Evolutionary conservation across 2,888 invertebrate species (phyloP), one percentile per base, ranked within the genome.

Genomic region (Lasioglossum marginatum): DNA sequence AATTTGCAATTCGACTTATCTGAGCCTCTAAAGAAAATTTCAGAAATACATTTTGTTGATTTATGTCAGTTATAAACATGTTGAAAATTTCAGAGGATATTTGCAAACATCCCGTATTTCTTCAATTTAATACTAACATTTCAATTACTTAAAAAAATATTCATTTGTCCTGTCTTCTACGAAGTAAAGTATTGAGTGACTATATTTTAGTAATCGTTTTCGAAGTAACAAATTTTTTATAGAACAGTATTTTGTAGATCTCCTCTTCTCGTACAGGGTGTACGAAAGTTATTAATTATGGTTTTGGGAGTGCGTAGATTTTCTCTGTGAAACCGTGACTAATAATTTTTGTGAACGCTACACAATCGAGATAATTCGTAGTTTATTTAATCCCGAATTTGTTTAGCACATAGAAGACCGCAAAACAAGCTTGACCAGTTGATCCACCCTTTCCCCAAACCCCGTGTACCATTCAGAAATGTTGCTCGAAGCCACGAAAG

Each of bases 381-480:
- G 63, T 6, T 48, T 76, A 48, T 77, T 77, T 75, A 85, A 68
- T 52, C 27, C 84, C 72, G 79, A 85, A 16, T 85, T 85, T 79
- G 75, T 71, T 85, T 85, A 85, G 63, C 19, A 14, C 12, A 40
- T 76, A 75, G 78, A 34, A 79, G 43, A 60, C 63, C 52, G 27
- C 27, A 52, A 75, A 66, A 84, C 79, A 72, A 79, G 79, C 63
- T 72, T 80, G 60, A 34, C 72, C 74, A 77, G 80, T 78, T 80
- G 80, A 68, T 31, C 78, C 78, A 45, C 12, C 80, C 40, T 82
- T 78, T 85, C 72, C 68, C 57, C 73, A 85, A 82, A 48, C 48
- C 63, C 81, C 43, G 40, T 45, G 16, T 77, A 63, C 34, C 57
- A 34, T 73, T 66, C 45, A 19, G 31, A 82, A 70, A 81, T 85